A percentile compares a stretch with the other conserved stretches of the same genome.
Conservation (phyloP, 2,888 invertebrate species). For the Leptodirus hochenwartii region DNA sequence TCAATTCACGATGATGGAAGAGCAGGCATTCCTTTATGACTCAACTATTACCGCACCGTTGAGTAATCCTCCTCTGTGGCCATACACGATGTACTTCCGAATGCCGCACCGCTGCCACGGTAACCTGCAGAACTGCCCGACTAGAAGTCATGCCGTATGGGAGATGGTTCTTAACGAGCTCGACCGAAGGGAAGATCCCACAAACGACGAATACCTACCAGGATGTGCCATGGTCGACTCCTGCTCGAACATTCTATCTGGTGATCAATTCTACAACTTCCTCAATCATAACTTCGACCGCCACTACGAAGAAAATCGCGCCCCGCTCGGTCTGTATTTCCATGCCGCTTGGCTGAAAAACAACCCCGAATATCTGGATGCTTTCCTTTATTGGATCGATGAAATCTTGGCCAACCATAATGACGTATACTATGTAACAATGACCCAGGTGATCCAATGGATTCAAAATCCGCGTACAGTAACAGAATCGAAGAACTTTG, state of each 20-base stretch:
- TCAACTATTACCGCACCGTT: constrained; percentile 86
- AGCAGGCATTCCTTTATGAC: constrained; percentile 87
- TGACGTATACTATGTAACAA: constrained; percentile 86
- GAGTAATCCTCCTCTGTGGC: constrained; percentile 88
- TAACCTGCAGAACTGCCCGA: constrained; percentile 79
- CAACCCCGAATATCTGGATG: constrained; percentile 81
- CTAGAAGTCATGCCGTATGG: constrained; percentile 86
- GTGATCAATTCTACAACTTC: constrained; percentile 90
- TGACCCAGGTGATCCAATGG: constrained; percentile 95
- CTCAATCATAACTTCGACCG: constrained; percentile 85
- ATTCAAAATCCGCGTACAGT: constrained; percentile 79
- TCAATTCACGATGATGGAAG: constrained; percentile 95
- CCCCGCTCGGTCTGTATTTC: constrained; percentile 79
- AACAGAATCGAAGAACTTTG: constrained; percentile 76
- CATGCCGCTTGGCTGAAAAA: constrained; percentile 88
- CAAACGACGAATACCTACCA: constrained; percentile 72
- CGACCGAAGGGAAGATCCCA: constrained; percentile 80
- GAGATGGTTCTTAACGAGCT: constrained; percentile 93
- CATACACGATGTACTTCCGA: constrained; percentile 95
- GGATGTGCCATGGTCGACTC: constrained; percentile 93
- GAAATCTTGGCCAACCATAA: constrained; percentile 69
- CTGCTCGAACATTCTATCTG: constrained; percentile 79
- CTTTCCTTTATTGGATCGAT: constrained; percentile 86
- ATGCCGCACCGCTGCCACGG: constrained; percentile 92
- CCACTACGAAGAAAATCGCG: constrained; percentile 78